Evolutionary conservation across 2,113 vertebrate genomes (phyloP), one percentile per base, ranked within the genome.

Genomic region (Syngnathus scovelli): DNA sequence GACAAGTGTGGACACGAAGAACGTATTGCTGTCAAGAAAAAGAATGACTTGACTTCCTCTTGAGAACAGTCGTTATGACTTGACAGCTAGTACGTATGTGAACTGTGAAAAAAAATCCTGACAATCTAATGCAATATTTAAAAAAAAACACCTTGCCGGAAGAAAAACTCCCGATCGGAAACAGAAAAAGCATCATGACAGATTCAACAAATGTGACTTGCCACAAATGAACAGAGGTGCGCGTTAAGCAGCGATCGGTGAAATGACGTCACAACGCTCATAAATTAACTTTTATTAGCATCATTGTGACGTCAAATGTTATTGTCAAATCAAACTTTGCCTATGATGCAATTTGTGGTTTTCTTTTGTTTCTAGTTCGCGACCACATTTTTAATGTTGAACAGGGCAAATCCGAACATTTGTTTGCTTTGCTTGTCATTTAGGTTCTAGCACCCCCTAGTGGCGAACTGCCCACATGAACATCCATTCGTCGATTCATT

Each of bases 381-480:
- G 48, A 67, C 36, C 54, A 51, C 38, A 67, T 27, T 52, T 66
- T 67, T 21, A 64, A 12, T 75, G 4, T 74, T 38, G 78, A 60
- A 0, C 19, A 19, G 66, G 15, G 10, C 39, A 33, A 19, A 0
- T 67, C 1, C 59, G 37, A 23, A 54, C 67, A 5, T 7, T 75
- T 21, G 36, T 71, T 77, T 61, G 61, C 41, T 76, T 80, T 77
- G 78, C 77, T 86, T 71, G 5, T 36, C 27, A 33, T 33, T 33
- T 33, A 33, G 27, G 27, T 33, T 58, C 75, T 48, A 87, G 88
- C 81, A 87, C 79, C 85, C 83, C 82, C 83, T 88, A 87, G 85
- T 85, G 88, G 87, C 66, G 83, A 74, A 81, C 54, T 41, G 78
- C 62, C 64, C 52, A 64, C 54, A 75, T 77, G 52, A 82, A 83